Percentiles rank a stretch among this genome's conserved stretches.
Evolutionary conservation across 2,113 vertebrate species (phyloP).

Genomic region (Microcebus ravelobensis): DNA sequence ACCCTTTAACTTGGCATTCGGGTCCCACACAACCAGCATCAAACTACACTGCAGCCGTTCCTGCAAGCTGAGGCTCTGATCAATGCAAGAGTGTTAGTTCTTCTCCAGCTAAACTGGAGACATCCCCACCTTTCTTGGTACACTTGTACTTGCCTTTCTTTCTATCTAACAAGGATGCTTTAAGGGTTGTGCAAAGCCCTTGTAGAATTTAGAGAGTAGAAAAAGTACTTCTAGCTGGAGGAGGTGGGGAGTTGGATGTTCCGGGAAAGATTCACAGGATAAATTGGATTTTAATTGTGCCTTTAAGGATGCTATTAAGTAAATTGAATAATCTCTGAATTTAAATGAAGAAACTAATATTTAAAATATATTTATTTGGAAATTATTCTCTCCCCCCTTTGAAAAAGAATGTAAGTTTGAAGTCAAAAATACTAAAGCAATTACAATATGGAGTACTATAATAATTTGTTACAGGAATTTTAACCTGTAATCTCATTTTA

Average conservation of each 20-base stretch:
- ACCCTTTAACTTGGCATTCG: background rate
- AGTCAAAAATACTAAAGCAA: background rate
- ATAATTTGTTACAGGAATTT: background rate
- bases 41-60: background rate
- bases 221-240: background rate
- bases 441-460: background rate
- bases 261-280: background rate
- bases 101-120: background rate
- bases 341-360: background rate
- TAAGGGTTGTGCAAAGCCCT: background rate
- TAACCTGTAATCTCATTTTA: background rate
- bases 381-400: background rate
- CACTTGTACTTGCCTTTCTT: background rate
- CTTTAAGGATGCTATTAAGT: background rate
- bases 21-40: too few relatives aligned
- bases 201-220: background rate
- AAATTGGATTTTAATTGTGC: background rate
- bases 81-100: background rate
- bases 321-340: background rate
- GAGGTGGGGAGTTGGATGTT: background rate
- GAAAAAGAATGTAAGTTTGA: background rate
- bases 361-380: background rate
- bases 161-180: background rate
- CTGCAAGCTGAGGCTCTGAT: background rate
- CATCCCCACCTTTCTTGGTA: accelerated